phyloP scores from a whole-genome alignment of 2,113 vertebrate species.

The Triplophysa rosa region DNA sequence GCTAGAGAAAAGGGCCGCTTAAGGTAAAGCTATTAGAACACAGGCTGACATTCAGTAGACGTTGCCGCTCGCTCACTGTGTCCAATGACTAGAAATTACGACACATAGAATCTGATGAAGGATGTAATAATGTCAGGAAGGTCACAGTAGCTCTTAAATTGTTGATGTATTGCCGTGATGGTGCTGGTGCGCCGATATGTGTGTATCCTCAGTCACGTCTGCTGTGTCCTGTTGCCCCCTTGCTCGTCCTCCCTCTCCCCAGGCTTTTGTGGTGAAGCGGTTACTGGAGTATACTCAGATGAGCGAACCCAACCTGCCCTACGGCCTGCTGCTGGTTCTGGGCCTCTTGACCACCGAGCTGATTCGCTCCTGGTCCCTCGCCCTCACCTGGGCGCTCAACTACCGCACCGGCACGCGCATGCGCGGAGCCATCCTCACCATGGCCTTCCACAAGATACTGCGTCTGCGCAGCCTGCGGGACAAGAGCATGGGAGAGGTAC shows the following conservation, averaged over 20 bases:
- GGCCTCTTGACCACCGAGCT: slow-evolving; percentile 85
- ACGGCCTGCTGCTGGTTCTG: slow-evolving; percentile 87
- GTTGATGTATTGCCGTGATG: slow-evolving; percentile 56
- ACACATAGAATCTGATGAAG: slow-evolving; percentile 45
- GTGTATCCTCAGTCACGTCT: slow-evolving; percentile 66
- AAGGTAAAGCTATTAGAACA: slow-evolving; percentile 62
- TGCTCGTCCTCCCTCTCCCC: slow-evolving; percentile 81
- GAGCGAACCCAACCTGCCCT: slow-evolving; percentile 79
- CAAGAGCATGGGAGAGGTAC: slow-evolving; percentile 89
- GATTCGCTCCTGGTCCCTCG: slow-evolving; percentile 90
- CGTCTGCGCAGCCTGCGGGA: slow-evolving; percentile 86
- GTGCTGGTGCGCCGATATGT: slow-evolving; percentile 17
- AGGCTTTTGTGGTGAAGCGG: slow-evolving; percentile 92
- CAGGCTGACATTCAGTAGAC: slow-evolving; percentile 49
- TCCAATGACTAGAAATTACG: slow-evolving; percentile 41
- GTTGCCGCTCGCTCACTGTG: slow-evolving; percentile 44
- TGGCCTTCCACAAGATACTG: slow-evolving; percentile 91
- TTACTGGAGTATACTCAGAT: slow-evolving; percentile 88
- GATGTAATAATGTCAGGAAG: slow-evolving; percentile 30
- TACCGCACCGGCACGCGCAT: slow-evolving; percentile 88
- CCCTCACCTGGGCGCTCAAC: slow-evolving; percentile 91
- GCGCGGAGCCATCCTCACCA: slow-evolving; percentile 86
- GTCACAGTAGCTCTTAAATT: slow-evolving; percentile 24
- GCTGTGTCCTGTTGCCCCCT: slow-evolving; percentile 68
- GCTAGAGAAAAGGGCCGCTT: slow-evolving; percentile 60